Percentiles rank a stretch among this genome's conserved stretches.
phyloP scores from a whole-genome alignment of 1,140 invertebrate genomes.

The Popillia japonica region DNA sequence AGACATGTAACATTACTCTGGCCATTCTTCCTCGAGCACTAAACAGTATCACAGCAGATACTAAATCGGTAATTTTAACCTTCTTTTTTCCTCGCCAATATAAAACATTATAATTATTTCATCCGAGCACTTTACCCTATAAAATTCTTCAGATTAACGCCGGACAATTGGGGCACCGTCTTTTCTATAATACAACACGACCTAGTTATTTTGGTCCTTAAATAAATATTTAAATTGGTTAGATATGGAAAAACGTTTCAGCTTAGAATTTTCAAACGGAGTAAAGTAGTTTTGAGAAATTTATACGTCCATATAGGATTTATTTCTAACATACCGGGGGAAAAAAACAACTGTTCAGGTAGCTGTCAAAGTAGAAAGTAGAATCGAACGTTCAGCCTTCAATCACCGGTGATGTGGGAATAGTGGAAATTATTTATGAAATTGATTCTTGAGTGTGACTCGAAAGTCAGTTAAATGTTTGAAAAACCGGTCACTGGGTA shows the following conservation, averaged over 20 bases:
- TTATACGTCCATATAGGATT: neutral
- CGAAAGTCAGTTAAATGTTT: neutral
- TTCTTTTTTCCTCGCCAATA: too few species aligned
- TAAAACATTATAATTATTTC: too few species aligned
- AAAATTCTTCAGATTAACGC: neutral
- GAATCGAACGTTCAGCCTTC: neutral
- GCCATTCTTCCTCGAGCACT: too few species aligned
- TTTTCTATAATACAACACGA: neutral
- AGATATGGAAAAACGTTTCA: neutral
- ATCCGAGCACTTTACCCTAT: neutral
- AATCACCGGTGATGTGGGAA: neutral
- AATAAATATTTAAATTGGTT: conserved; percentile 13
- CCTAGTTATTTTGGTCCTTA: neutral
- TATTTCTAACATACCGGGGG: neutral
- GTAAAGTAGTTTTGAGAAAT: neutral
- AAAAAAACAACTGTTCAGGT: neutral
- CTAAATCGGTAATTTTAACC: too few species aligned
- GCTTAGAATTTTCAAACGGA: neutral
- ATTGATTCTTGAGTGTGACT: neutral
- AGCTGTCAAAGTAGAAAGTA: neutral
- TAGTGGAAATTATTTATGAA: neutral
- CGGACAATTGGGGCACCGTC: neutral
- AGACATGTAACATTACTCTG: too few species aligned
- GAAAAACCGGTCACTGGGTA: neutral
- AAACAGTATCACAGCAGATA: too few species aligned